Evolutionary conservation across 1,140 invertebrate species (phyloP), one percentile per base, ranked within the genome.

Genomic region (Zaprionus davidi): DNA sequence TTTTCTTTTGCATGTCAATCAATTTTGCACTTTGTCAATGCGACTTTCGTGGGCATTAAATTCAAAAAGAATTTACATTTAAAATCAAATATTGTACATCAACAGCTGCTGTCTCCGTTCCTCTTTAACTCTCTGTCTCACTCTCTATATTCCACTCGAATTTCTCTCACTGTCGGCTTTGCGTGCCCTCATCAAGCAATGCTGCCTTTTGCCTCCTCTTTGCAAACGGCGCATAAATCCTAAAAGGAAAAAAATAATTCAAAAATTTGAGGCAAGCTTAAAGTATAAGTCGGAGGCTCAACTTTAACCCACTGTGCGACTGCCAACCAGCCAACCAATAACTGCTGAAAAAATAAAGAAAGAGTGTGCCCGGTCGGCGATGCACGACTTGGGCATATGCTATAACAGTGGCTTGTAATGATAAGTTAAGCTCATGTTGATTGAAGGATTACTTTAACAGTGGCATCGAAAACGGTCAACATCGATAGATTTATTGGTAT

Each of bases 81-180:
- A 28, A 70, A 70, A 74, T 74, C 71, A 74, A 70, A 74, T 74
- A 70, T 63, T 69, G 36, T 62, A 63, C 46, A 63, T 74, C 66
- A 70, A 38, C 66, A 57, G 26, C 34, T 68, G 65, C 36, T 51
- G n/a, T 12, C 22, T 51, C 11, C 2, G 1, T 49, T 3, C 22
- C 46, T 49, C 20, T 49, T n/a, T 22, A 2, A 22, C 20, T 11
- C 11, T 12, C 46, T 13, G 2, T 22, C 17, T 49, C 9, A 22
- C 4, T 51, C 20, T 51, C 12, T 51, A 5, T 12, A 24, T 51
- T 12, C 22, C 46, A 20, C 46, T 51, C 6, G 9, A 51, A 11
- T 12, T 24, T 51, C 36, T 68, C 49, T 38, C 31, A 9, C 46
- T 56, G 64, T 73, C 57, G 28, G 41, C 53, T 44, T 62, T 60